phyloP scores from a whole-genome alignment of 2,888 invertebrate genomes.

The Nebria brevicollis region DNA sequence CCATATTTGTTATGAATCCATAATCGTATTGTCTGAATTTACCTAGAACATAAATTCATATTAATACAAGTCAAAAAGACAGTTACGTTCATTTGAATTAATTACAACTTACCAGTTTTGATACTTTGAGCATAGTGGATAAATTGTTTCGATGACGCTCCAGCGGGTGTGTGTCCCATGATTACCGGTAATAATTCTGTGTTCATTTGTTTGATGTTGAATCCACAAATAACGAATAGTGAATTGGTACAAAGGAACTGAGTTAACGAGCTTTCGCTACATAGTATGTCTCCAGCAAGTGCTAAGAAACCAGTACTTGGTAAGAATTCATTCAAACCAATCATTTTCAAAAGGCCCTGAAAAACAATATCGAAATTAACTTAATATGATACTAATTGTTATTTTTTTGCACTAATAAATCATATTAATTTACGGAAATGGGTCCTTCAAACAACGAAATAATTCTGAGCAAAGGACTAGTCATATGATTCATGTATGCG shows the following conservation, averaged over 20 bases:
- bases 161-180: slow-evolving; percentile 56
- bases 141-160: slow-evolving; percentile 71
- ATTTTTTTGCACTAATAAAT: not conserved
- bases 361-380: slow-evolving; percentile 40
- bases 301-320: slow-evolving; percentile 68
- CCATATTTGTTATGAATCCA: slow-evolving; percentile 59
- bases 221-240: slow-evolving; percentile 57
- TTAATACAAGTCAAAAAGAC: not conserved
- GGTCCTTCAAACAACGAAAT: not conserved
- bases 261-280: slow-evolving; percentile 29
- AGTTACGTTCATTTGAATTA: not conserved
- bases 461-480: slow-evolving; percentile 59
- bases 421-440: not conserved
- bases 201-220: slow-evolving; percentile 57
- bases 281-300: not conserved
- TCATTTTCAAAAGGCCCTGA: slow-evolving; percentile 48
- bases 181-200: slow-evolving; percentile 54
- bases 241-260: slow-evolving; percentile 55
- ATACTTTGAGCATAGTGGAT: slow-evolving; percentile 78
- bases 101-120: slow-evolving; percentile 55
- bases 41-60: slow-evolving; percentile 34
- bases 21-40: slow-evolving; percentile 69
- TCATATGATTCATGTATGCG: slow-evolving; percentile 65
- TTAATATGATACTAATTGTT: no score
- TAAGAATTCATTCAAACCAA: slow-evolving; percentile 71